phyloP scores from a whole-genome alignment of 2,888 invertebrate species.

The Athalia cordata region DNA sequence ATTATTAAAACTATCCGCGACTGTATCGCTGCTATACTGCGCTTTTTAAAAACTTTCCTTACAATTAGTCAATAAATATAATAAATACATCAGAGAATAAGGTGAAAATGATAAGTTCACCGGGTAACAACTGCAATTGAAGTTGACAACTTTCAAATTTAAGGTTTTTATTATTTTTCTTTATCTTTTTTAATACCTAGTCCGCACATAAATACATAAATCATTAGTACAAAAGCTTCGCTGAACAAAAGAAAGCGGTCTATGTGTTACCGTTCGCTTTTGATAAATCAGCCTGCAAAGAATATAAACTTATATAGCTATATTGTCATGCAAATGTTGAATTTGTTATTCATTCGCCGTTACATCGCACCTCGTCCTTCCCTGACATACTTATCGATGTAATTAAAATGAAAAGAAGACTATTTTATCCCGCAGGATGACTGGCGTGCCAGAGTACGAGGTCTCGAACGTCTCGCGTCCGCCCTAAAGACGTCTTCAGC shows the following conservation, averaged over 20 bases:
- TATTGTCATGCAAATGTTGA: slow-evolving; percentile 26
- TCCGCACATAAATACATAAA: slow-evolving; percentile 13
- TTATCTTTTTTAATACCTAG: not conserved
- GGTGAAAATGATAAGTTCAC: not conserved
- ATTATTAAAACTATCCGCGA: slow-evolving; percentile 19
- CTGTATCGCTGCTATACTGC: not conserved
- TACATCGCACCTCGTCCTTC: not conserved
- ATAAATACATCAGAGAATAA: not conserved
- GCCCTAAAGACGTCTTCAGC: slow-evolving; percentile 76
- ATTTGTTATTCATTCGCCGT: not conserved
- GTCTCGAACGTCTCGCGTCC: slow-evolving; percentile 77
- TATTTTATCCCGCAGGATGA: slow-evolving; percentile 73
- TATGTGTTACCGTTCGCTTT: slow-evolving; percentile 1
- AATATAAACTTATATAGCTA: slow-evolving; percentile 10
- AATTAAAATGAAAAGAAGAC: not conserved
- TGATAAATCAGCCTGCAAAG: not conserved
- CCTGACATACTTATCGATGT: slow-evolving; percentile 4
- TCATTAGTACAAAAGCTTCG: slow-evolving; percentile 28
- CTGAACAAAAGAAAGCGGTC: slow-evolving; percentile 24
- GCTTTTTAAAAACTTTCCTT: not conserved
- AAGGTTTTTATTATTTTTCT: not conserved
- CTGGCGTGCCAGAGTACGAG: slow-evolving; percentile 76
- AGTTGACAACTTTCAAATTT: not conserved
- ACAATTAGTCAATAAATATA: not conserved
- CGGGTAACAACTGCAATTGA: not conserved